A percentile compares a stretch with the other conserved stretches of the same genome.
Conservation (phyloP, 2,113 vertebrate genomes). For the Thamnophis sirtalis region DNA sequence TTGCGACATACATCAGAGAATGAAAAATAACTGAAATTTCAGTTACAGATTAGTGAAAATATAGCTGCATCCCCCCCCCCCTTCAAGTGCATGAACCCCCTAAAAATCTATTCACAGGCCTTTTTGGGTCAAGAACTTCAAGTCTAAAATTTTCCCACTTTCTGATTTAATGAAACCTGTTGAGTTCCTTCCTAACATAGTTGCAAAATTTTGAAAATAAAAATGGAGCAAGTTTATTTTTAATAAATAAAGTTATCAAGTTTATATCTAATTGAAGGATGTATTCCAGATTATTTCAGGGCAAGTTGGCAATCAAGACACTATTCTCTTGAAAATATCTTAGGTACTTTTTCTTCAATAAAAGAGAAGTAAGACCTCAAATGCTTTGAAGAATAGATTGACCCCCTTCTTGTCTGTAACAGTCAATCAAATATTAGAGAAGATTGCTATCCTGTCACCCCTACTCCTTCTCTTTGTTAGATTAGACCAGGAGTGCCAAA, state of each 20-base stretch:
- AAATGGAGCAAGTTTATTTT: not conserved
- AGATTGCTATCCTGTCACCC: not conserved
- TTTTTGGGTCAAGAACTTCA: not conserved
- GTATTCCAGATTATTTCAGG: not conserved
- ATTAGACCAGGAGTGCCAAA: not conserved
- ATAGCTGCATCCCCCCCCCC: not conserved
- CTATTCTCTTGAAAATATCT: not conserved
- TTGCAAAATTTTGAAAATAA: not conserved
- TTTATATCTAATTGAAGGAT: not conserved
- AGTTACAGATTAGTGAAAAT: not conserved
- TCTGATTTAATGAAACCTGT: not conserved
- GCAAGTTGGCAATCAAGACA: not conserved
- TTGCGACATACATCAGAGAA: not conserved
- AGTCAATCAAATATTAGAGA: not conserved
- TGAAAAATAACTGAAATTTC: not conserved
- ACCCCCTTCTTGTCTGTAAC: not conserved
- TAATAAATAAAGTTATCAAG: not conserved
- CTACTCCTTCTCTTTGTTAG: not conserved
- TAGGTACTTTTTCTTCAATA: not conserved
- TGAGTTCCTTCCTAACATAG: not conserved
- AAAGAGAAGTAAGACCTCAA: not conserved
- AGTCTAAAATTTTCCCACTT: not conserved
- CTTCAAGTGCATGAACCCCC: not conserved
- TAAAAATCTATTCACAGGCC: not conserved
- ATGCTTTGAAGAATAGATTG: not conserved